Conservation (phyloP, 37 sponge, comb jelly and placozoan genomes). For the Agelas oroides region DNA sequence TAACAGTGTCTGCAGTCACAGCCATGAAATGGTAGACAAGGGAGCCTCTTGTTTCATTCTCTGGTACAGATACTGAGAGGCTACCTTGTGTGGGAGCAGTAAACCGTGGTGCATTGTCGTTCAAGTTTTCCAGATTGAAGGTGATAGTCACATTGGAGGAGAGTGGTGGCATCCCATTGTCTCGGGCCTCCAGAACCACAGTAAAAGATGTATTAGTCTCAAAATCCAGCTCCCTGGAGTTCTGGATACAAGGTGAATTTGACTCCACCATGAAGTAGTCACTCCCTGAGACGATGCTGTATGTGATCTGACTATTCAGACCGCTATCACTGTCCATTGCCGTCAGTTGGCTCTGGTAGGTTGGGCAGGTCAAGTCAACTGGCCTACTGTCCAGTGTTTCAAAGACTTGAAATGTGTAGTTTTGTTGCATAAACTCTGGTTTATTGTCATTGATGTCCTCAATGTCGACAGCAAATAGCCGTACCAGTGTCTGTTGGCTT, state of each 20-base stretch:
- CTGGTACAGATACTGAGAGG: conserved; percentile 1
- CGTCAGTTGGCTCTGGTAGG: not conserved
- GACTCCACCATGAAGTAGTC: not conserved
- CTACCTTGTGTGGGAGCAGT: no score
- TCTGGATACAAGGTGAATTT: conserved; percentile 8
- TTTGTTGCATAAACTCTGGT: not conserved
- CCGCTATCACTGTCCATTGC: conserved; percentile 14
- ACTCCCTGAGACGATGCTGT: not conserved
- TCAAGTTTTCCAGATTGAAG: conserved; percentile 4
- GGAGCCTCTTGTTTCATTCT: not conserved
- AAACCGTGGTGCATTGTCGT: conserved; percentile 28
- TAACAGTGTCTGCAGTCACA: conserved; percentile 13
- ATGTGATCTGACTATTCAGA: not conserved
- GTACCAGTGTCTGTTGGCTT: no score
- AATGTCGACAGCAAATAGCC: not conserved
- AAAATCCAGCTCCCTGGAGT: not conserved
- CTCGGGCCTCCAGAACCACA: conserved; percentile 15
- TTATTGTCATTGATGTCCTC: conserved; percentile 27
- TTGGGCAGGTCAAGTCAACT: not conserved
- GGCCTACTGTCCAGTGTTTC: not conserved
- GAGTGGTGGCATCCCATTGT: conserved; percentile 5
- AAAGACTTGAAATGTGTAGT: not conserved
- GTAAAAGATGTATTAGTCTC: not conserved
- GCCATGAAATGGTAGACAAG: conserved; percentile 8
- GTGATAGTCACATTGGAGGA: conserved; percentile 3